Base-by-base conservation (phyloP, 2,797 vertebrate species). In the Acomys russatus region DNA sequence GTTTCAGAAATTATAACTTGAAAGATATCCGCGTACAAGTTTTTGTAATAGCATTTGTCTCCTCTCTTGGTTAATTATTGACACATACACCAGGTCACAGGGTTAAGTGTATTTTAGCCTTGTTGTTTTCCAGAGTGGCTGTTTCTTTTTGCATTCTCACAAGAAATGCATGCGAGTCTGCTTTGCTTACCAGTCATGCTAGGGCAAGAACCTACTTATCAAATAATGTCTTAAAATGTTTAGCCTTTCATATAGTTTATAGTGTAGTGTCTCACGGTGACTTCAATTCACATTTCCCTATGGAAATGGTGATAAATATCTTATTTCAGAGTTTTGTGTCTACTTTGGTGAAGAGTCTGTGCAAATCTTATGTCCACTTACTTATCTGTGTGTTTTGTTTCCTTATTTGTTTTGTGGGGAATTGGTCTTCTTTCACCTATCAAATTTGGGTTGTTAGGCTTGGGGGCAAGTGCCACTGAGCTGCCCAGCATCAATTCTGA, bases 1-100 rank as follows among this genome's bases (percentile, higher is more conserved):
- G 85, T 56, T 88, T 88, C 35, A 28, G n/a, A 74, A 88, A 88
- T 74, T 88, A 59, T 44, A 88, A 59, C n/a, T 61, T 73, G 68
- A 61, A 59, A 74, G 15, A 44, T 73, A 59, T 56, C 44, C 51
- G 28, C 12, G n/a, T 38, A 20, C 15, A 87, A 38, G 68, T 87
- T 56, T 38, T 35, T 59, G 51, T 18, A n/a, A 59, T 38, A 28
- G n/a, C 54, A 11, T 73, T 38, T 23, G 28, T 59, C n/a, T 56
- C 5, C 63, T 33, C 15, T 73, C 85, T 59, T 56, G 68, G 33
- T 49, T 18, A 56, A 38, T 18, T 28, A 59, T n/a, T 38, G 51
- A 59, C 8, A 18, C n/a, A 44, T 1, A 28, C 15, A 9, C 70
- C 54, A 71, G 54, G 85, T 38, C 28, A 59, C 68, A 38, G 51